Conservation (phyloP, 1,140 invertebrate species). For the Cotesia chilonis region DNA sequence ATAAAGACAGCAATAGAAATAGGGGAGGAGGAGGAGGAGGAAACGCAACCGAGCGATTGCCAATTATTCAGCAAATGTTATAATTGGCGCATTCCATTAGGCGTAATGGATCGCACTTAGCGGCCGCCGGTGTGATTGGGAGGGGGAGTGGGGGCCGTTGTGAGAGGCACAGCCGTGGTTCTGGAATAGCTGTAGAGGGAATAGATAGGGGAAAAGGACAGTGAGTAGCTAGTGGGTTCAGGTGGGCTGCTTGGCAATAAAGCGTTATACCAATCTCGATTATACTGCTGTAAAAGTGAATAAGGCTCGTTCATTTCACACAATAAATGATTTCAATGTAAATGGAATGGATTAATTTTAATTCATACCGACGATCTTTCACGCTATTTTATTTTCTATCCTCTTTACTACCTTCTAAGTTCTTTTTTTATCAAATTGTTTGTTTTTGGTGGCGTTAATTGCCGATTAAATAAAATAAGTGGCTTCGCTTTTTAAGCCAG, state of each 20-base stretch:
- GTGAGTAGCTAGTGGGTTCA: conserved; percentile 27
- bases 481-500: no score
- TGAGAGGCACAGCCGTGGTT: background rate
- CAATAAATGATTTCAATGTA: background rate
- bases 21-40: background rate
- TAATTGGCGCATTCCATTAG: conserved; percentile 66
- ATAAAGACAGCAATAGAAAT: background rate
- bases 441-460: background rate
- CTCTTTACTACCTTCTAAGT: background rate
- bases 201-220: background rate
- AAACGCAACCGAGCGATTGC: conserved; percentile 48
- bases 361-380: conserved; percentile 24
- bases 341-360: conserved; percentile 28
- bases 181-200: background rate
- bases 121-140: conserved; percentile 56
- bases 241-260: conserved; percentile 34
- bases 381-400: conserved; percentile 7
- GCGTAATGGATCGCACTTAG: conserved; percentile 65
- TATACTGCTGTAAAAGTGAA: conserved; percentile 48
- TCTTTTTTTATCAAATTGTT: background rate
- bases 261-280: conserved; percentile 52
- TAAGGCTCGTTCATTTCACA: conserved; percentile 36
- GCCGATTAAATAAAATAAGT: background rate
- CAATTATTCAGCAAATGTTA: conserved; percentile 66
- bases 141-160: conserved; percentile 29